Evolutionary conservation across 1,140 invertebrate genomes (phyloP), one percentile per base, ranked within the genome.

Genomic region (Lasioglossum baleicum): DNA sequence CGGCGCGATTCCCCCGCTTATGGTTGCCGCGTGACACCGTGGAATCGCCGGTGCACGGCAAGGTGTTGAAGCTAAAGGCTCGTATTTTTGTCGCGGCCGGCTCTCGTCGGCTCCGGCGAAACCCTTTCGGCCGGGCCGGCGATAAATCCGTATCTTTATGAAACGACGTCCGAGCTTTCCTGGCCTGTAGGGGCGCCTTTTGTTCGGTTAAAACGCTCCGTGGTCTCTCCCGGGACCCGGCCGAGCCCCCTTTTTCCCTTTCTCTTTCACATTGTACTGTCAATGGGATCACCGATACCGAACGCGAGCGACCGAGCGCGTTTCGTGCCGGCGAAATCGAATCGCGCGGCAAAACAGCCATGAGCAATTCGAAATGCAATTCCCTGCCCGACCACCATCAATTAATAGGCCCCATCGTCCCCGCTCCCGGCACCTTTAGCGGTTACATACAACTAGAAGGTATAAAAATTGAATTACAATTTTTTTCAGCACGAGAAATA

Each of bases 121-220:
- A 80, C 77, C 85, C 84, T 87, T 86, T 83, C 75, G 74, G 66
- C 40, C 68, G 64, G 68, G 26, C 61, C 60, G 79, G 71, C 83
- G 85, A 89, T 89, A 89, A 90, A 89, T 89, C 84, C 82, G 84
- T 86, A 89, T 89, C 83, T 90, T 90, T 89, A 90, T 89, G 84
- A 86, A 86, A 86, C 84, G 75, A 63, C 83, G 80, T 85, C 80
- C 75, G 77, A 80, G 84, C 71, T 86, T 79, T 73, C 67, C 74
- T 79, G 84, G 20, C 70, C 80, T 85, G 73, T 80, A 80, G 76
- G 81, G 83, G 72, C 71, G 79, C 81, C 84, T 86, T 86, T 88
- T 84, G 76, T 81, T 72, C 81, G 73, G 65, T 75, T 76, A 83
- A 72, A 81, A 83, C 69, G 83, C 61, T 82, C 70, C 75, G 64